Evolutionary conservation across 1,140 invertebrate genomes (phyloP).

Genomic region (Sitodiplosis mosellana): DNA sequence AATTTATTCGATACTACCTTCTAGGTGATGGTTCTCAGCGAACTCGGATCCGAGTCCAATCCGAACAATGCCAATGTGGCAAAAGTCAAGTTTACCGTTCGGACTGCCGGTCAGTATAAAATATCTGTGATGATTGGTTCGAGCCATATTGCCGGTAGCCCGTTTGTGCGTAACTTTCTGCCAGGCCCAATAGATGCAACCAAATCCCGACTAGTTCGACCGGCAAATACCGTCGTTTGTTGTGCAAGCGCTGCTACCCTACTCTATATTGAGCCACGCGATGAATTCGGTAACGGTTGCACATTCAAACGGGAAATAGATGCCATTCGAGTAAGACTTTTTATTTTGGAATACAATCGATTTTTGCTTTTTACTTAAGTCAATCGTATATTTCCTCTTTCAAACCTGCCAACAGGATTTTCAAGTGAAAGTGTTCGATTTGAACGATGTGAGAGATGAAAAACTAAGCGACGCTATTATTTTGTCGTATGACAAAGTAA

Average conservation of each 20-base stretch:
- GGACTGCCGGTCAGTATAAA: slow-evolving; percentile 71
- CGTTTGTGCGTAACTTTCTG: slow-evolving; percentile 38
- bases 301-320: slow-evolving; percentile 39
- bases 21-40: slow-evolving; percentile 54
- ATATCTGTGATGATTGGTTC: slow-evolving; percentile 63
- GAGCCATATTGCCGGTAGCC: slow-evolving; percentile 36
- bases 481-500: slow-evolving; percentile 33
- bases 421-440: slow-evolving; percentile 30
- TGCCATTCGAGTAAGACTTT: slow-evolving; percentile 29
- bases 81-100: slow-evolving; percentile 40
- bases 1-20: slow-evolving; percentile 5
- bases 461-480: slow-evolving; percentile 33
- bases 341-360: not conserved
- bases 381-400: not conserved
- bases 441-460: slow-evolving; percentile 28
- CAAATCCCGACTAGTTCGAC: slow-evolving; percentile 67
- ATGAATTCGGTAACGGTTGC: slow-evolving; percentile 77
- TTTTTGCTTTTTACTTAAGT: not conserved
- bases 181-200: slow-evolving; percentile 63
- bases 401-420: slow-evolving; percentile 31
- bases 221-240: slow-evolving; percentile 73
- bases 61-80: slow-evolving; percentile 66
- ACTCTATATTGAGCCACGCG: slow-evolving; percentile 70
- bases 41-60: slow-evolving; percentile 70
- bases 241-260: slow-evolving; percentile 55